phyloP scores from a whole-genome alignment of 2,888 invertebrate genomes.

The Ophion ventricosus region DNA sequence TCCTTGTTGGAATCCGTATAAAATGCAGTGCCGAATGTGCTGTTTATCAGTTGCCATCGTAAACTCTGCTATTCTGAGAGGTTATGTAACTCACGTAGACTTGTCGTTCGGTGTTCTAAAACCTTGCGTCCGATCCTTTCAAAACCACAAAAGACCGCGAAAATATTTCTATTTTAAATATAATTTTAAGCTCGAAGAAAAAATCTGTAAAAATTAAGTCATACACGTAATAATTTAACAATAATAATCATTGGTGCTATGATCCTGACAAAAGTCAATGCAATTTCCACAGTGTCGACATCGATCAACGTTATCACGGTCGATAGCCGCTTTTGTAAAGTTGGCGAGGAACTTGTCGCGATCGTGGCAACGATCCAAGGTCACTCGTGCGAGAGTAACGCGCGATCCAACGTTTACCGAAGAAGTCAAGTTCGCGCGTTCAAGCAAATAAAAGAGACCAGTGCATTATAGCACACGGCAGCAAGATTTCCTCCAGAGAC shows the following conservation, averaged over 20 bases:
- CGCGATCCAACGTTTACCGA: slow-evolving; percentile 17
- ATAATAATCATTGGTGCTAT: neutral
- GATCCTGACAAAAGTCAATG: neutral
- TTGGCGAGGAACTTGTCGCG: slow-evolving; percentile 50
- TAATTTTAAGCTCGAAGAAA: no score
- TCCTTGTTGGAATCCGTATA: no score
- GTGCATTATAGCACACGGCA: slow-evolving; percentile 39
- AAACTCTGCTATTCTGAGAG: no score
- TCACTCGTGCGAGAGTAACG: slow-evolving; percentile 58
- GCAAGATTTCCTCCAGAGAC: slow-evolving; percentile 29
- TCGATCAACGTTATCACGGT: slow-evolving; percentile 22
- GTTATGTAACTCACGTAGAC: no score
- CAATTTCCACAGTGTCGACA: neutral
- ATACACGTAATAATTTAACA: no score
- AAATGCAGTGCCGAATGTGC: no score
- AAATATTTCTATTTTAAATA: no score
- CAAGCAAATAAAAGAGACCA: neutral
- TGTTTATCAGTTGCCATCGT: no score
- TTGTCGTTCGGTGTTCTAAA: no score
- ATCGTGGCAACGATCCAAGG: slow-evolving; percentile 67
- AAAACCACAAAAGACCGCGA: no score
- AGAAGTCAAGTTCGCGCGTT: slow-evolving; percentile 15
- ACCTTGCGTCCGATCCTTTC: no score
- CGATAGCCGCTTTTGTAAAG: slow-evolving; percentile 44
- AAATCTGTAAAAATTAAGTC: no score